A percentile compares a stretch with the other conserved stretches of the same genome.
Conservation (phyloP, 2,888 invertebrate species). For the Strigamia transsilvanica region DNA sequence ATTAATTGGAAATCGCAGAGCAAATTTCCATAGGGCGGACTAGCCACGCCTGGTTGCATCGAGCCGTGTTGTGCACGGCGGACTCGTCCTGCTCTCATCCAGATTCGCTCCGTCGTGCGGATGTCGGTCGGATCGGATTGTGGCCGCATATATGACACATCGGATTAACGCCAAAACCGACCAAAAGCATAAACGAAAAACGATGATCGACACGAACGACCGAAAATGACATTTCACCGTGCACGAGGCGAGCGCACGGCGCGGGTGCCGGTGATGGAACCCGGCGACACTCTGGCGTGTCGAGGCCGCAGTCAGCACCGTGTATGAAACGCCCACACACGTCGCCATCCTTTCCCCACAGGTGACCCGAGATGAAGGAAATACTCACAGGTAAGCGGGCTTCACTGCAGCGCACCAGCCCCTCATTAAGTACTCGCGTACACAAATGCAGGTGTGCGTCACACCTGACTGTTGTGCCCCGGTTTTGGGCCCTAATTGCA, state of each 20-base stretch:
- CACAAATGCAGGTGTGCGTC: no score
- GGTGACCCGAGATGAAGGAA: conserved; percentile 10
- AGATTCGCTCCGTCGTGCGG: not conserved
- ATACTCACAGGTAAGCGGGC: not conserved
- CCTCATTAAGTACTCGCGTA: no score
- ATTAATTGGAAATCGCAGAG: no score
- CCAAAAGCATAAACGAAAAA: not conserved
- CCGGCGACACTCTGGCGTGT: not conserved
- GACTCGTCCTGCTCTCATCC: conserved; percentile 9
- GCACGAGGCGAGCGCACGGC: not conserved
- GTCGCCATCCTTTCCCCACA: conserved; percentile 20
- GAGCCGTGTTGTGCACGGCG: not conserved
- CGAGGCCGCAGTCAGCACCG: conserved; percentile 3
- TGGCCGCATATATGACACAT: not conserved
- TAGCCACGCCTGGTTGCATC: not conserved
- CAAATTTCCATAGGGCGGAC: not conserved
- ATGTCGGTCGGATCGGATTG: conserved; percentile 2
- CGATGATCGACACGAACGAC: not conserved
- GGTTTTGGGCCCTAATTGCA: no score
- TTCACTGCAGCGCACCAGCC: not conserved
- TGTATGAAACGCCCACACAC: conserved; percentile 15
- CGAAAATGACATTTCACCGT: not conserved
- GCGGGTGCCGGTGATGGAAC: not conserved
- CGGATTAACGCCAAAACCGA: not conserved
- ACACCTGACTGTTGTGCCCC: no score